Base-by-base conservation (phyloP, 2,888 invertebrate species). In the Alitta virens region DNA sequence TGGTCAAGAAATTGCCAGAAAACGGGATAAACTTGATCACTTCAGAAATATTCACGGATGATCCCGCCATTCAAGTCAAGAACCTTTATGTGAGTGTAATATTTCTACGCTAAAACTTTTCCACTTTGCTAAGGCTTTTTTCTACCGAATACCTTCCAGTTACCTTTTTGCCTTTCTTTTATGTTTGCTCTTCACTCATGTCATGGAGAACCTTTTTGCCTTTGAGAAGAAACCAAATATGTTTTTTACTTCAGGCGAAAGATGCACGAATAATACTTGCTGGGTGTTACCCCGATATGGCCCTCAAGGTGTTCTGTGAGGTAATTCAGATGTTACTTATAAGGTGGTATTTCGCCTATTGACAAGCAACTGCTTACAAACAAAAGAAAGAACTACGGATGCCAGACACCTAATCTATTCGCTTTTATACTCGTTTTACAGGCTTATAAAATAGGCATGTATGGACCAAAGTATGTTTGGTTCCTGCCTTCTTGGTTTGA, bases 41-140 rank as follows among this genome's bases (percentile, higher is more conserved):
- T 7, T 56, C 56, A 3, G 56, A 56, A 24, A 56, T 56, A 21
- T 56, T 56, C 46, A 42, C 46, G 12, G 46, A 56, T 27, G 46
- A 56, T 25, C 56, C 96, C 2, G 88, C 90, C 16, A 94, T 94
- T 81, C 94, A 95, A 18, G 94, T 96, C 56, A 86, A 92, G 67
- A 96, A 46, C 21, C 7, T 46, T 3, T 16, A 46, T 46, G 21
- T 46, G n/a, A 18, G 21, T 46, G 21, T 46, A 16, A 18, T n/a
- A n/a, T n/a, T n/a, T n/a, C n/a, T n/a, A n/a, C n/a, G n/a, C n/a
- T n/a, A n/a, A n/a, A n/a, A n/a, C n/a, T n/a, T n/a, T n/a, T n/a
- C n/a, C n/a, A n/a, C n/a, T n/a, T n/a, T n/a, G n/a, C n/a, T n/a
- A n/a, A n/a, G n/a, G n/a, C n/a, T n/a, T n/a, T n/a, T n/a, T n/a